A percentile compares a stretch with the other conserved stretches of the same genome.
Evolutionary conservation across 1,140 invertebrate genomes (phyloP).

Genomic region (Drosophila hydei): DNA sequence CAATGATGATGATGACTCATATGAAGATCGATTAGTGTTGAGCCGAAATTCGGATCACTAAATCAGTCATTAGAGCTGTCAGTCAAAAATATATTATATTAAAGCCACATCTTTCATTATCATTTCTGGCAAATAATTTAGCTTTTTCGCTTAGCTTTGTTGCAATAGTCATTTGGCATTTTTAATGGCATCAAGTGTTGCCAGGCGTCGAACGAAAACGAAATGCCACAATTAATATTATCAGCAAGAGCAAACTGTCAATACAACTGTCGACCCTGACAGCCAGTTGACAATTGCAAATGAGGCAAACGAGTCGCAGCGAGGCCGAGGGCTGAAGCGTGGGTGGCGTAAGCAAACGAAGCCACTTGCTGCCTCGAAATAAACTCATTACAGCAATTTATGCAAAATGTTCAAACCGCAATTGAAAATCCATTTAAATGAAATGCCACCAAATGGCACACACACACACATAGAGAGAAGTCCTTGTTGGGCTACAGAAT

Average conservation of each 20-base stretch:
- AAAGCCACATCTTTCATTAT: too few species aligned
- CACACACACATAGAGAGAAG: conserved; percentile 5
- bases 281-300: conserved; percentile 74
- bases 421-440: conserved; percentile 84
- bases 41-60: too few species aligned
- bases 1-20: too few species aligned
- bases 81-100: too few species aligned
- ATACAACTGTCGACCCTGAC: conserved; percentile 69
- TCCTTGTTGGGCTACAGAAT: conserved; percentile 24
- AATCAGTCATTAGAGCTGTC: too few species aligned
- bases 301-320: conserved; percentile 29
- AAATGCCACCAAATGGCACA: conserved; percentile 62
- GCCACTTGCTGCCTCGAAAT: conserved; percentile 66
- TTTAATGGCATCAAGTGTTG: conserved; percentile 48
- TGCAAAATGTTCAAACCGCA: conserved; percentile 82
- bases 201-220: too few species aligned
- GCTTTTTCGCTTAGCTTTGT: neutral
- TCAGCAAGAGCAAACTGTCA: conserved; percentile 73
- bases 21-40: too few species aligned
- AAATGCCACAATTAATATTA: conserved; percentile 76
- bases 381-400: conserved; percentile 83
- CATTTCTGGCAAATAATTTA: too few species aligned
- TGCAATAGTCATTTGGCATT: neutral
- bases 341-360: conserved; percentile 45
- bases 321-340: neutral